These are phyloP conservation scores for Eristalis pertinax DNA, from an alignment of 2,888 invertebrate genomes.

Conservation along the genomic window DNA sequence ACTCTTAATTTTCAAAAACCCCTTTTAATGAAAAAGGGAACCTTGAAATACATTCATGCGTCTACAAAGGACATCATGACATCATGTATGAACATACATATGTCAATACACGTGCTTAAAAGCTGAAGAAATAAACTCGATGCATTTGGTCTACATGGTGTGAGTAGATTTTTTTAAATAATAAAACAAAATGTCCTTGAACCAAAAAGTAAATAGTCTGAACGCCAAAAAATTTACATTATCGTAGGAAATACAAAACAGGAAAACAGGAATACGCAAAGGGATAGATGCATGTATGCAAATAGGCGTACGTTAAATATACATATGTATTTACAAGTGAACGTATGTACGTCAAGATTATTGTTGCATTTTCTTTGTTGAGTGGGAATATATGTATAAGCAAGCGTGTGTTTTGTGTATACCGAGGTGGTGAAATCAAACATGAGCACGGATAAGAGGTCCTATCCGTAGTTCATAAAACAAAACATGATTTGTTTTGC, in stretches of 20 bases:
- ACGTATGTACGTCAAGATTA: not conserved
- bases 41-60: not conserved
- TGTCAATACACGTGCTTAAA: not conserved
- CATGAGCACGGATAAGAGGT: conserved; percentile 20
- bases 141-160: conserved; percentile 10
- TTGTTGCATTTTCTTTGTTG: conserved; percentile 36
- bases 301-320: not conserved
- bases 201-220: conserved; percentile 53
- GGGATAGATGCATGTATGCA: not conserved
- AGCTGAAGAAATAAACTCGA: not conserved
- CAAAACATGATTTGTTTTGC: conserved; percentile 46
- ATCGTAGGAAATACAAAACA: conserved; percentile 27
- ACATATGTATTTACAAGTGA: not conserved
- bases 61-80: not conserved
- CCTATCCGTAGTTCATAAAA: conserved; percentile 18
- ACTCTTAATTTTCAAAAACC: conserved; percentile 41
- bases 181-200: conserved; percentile 51
- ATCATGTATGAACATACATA: not conserved
- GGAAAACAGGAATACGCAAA: not conserved
- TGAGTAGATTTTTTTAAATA: conserved; percentile 19
- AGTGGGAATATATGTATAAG: not conserved
- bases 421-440: conserved; percentile 42
- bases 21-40: not conserved
- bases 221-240: conserved; percentile 32
- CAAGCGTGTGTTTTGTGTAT: not conserved